These are phyloP conservation scores for Coendou prehensilis DNA, from an alignment of 2,797 vertebrate genomes.

Conservation along the genomic window DNA sequence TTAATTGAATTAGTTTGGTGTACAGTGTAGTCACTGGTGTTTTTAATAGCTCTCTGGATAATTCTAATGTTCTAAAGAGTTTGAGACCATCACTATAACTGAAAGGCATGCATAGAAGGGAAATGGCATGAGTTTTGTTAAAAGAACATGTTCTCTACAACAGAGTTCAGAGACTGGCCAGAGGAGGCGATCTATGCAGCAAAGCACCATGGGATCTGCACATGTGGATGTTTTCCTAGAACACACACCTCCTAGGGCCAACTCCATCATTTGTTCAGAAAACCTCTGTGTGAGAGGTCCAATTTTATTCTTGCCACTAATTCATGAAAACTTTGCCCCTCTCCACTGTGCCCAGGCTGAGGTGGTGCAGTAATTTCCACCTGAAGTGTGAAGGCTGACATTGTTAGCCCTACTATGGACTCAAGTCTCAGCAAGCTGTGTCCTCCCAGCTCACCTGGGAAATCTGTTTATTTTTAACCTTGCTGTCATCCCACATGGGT, in stretches of 20 bases:
- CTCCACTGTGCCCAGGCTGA: neutral
- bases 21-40: neutral
- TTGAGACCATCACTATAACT: neutral
- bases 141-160: neutral
- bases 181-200: neutral
- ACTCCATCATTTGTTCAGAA: neutral
- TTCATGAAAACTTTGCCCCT: neutral
- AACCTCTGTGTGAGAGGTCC: neutral
- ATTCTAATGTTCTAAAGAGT: neutral
- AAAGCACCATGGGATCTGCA: neutral
- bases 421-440: neutral
- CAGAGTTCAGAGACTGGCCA: neutral
- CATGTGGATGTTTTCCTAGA: neutral
- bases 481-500: neutral
- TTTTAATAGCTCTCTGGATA: slow-evolving; percentile 18
- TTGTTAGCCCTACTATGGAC: neutral
- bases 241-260: neutral
- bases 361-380: neutral
- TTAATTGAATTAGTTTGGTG: slow-evolving; percentile 37
- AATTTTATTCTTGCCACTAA: neutral
- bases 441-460: slow-evolving; percentile 22
- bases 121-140: neutral
- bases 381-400: neutral
- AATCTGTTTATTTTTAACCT: slow-evolving; percentile 33
- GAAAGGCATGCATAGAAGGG: neutral